These are phyloP conservation scores for Rissa tridactyla DNA, from an alignment of 2,113 vertebrate genomes.

Conservation along the genomic window DNA sequence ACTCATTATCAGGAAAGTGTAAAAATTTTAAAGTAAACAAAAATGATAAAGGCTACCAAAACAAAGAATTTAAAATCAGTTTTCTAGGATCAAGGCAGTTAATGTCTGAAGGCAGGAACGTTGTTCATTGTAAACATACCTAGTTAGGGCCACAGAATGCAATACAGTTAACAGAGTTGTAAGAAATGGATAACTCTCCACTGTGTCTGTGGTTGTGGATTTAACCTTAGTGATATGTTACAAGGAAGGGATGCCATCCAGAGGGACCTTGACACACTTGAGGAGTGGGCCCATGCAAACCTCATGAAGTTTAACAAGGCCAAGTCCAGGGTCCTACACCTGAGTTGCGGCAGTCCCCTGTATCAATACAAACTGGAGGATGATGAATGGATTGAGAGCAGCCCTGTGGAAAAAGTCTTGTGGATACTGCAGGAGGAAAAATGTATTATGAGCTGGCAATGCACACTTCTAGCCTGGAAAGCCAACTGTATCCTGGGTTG, in stretches of 20 bases:
- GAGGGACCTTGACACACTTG: background rate
- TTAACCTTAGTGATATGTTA: background rate
- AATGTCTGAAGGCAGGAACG: background rate
- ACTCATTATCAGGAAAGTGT: background rate
- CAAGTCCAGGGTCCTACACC: background rate
- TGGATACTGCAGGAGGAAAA: background rate
- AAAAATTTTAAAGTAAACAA: background rate
- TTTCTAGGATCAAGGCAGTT: background rate
- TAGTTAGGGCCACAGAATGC: background rate
- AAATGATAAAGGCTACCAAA: background rate
- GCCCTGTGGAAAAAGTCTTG: background rate
- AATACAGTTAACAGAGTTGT: background rate
- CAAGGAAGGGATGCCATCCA: background rate
- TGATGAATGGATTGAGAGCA: background rate
- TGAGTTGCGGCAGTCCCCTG: background rate
- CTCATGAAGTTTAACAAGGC: background rate
- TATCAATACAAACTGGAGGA: background rate
- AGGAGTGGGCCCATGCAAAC: background rate
- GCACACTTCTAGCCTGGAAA: background rate
- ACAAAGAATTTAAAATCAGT: background rate
- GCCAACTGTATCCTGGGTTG: background rate
- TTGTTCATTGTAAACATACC: background rate
- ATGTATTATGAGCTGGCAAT: rapidly evolving
- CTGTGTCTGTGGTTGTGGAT: background rate
- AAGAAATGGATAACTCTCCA: background rate